phyloP scores from a whole-genome alignment of 1,140 invertebrate species.

The Rhopalosiphum padi region DNA sequence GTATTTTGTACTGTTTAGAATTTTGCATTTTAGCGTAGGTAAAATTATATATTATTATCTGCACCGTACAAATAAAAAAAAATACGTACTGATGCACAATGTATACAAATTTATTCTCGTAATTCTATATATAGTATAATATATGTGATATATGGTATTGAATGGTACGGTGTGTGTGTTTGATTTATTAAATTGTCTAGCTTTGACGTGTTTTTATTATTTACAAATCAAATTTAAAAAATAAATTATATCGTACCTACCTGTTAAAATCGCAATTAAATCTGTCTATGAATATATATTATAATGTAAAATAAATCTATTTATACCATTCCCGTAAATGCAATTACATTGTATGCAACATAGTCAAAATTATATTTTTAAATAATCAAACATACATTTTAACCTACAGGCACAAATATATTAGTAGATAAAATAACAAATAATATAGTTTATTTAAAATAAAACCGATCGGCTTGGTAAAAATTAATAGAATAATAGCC shows the following conservation, averaged over 20 bases:
- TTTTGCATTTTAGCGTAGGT: neutral
- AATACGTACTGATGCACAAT: neutral
- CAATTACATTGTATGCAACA: neutral
- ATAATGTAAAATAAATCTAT: neutral
- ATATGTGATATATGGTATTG: neutral
- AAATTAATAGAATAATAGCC: no score
- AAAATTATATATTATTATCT: neutral
- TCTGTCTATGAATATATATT: no score
- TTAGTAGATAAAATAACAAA: neutral
- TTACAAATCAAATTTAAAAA: neutral
- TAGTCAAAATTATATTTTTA: neutral
- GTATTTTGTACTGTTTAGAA: neutral
- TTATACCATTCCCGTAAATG: no score
- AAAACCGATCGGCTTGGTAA: neutral
- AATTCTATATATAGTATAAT: neutral
- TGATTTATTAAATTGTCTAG: no score
- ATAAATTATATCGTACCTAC: neutral
- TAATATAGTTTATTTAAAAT: neutral
- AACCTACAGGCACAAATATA: no score
- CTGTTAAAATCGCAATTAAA: neutral
- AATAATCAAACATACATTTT: neutral
- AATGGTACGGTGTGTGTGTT: neutral
- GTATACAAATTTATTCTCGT: neutral
- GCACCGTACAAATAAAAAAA: neutral
- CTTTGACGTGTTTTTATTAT: neutral